phyloP scores from a whole-genome alignment of 2,113 vertebrate genomes.

The Raja brachyura region DNA sequence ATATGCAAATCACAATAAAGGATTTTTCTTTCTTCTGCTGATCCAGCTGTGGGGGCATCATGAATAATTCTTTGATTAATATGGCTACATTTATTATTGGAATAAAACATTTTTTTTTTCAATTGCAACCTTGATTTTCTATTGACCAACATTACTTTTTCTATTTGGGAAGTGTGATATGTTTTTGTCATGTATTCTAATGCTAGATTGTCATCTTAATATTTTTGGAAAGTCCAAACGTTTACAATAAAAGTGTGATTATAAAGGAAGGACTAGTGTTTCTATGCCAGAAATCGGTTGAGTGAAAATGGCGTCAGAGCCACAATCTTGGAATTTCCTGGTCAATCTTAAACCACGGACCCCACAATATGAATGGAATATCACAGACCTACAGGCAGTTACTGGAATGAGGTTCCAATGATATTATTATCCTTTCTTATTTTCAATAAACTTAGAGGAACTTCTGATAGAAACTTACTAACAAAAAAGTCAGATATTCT shows the following conservation, averaged over 20 bases:
- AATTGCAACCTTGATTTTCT: not conserved
- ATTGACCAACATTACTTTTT: not conserved
- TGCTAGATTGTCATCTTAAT: not conserved
- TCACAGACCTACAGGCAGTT: not conserved
- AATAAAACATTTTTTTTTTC: not conserved
- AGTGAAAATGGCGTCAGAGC: not conserved
- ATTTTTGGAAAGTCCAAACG: not conserved
- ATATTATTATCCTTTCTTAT: not conserved
- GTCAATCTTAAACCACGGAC: not conserved
- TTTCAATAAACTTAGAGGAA: not conserved
- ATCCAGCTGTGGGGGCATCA: not conserved
- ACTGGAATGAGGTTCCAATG: not conserved
- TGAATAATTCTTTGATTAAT: slow-evolving; percentile 4
- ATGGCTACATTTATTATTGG: not conserved
- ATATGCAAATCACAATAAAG: not conserved
- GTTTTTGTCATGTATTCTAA: not conserved
- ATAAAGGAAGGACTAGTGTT: not conserved
- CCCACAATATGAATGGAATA: not conserved
- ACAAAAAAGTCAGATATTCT: too few relatives aligned
- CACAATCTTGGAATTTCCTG: not conserved
- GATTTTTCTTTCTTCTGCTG: not conserved
- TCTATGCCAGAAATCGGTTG: not conserved
- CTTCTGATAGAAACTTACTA: not conserved
- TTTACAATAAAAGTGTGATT: not conserved
- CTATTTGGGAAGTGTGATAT: not conserved